A percentile compares a stretch with the other conserved stretches of the same genome.
These are phyloP conservation scores for Phortica okadai DNA, from an alignment of 2,888 invertebrate genomes.

Conservation along the genomic window DNA sequence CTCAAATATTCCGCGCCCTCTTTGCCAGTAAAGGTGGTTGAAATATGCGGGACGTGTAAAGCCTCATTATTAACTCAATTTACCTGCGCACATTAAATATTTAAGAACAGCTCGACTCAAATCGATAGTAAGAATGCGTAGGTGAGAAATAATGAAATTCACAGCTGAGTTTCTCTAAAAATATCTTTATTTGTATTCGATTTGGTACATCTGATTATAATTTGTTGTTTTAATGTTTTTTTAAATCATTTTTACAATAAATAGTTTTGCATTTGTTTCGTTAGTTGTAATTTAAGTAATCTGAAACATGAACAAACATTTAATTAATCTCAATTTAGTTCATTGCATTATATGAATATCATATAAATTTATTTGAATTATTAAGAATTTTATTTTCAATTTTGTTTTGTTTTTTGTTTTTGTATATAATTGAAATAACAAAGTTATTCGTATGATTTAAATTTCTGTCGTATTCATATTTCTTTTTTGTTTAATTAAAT, in stretches of 20 bases:
- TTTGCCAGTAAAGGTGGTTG: neutral
- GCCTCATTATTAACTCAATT: slow-evolving; percentile 15
- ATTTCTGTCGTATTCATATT: neutral
- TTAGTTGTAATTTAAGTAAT: slow-evolving; percentile 39
- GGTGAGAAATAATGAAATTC: too few relatives aligned
- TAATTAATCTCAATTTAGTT: slow-evolving; percentile 47
- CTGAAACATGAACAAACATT: slow-evolving; percentile 66
- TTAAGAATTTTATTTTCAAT: slow-evolving; percentile 27
- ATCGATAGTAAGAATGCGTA: too few relatives aligned
- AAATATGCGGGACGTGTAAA: neutral
- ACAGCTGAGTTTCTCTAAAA: slow-evolving; percentile 62
- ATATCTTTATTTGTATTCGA: slow-evolving; percentile 69
- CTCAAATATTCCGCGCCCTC: slow-evolving; percentile 47
- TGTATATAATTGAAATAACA: slow-evolving; percentile 26
- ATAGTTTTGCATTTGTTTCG: slow-evolving; percentile 16
- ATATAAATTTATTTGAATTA: slow-evolving; percentile 53
- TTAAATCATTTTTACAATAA: slow-evolving; percentile 24
- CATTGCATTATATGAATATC: slow-evolving; percentile 68
- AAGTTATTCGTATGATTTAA: neutral
- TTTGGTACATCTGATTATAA: slow-evolving; percentile 59
- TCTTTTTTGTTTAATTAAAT: too few relatives aligned
- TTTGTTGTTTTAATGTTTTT: slow-evolving; percentile 39
- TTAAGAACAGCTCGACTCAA: neutral
- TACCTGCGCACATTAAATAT: slow-evolving; percentile 12
- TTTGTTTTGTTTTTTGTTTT: slow-evolving; percentile 17